Evolutionary conservation across 2,113 vertebrate genomes (phyloP).

Genomic region (Himantopus leucocephalus): DNA sequence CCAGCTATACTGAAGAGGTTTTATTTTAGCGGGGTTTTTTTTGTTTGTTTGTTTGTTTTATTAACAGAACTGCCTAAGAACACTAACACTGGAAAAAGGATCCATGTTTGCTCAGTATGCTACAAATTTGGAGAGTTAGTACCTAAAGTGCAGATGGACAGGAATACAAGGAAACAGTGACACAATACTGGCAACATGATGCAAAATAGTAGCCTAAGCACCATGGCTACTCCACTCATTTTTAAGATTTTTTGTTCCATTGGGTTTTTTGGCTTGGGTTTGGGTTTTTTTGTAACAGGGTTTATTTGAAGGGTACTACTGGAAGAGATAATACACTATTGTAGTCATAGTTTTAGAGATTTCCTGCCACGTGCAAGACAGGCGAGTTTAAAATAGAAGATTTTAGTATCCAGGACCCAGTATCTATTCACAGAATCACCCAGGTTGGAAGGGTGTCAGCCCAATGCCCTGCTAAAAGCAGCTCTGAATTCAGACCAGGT

Average conservation of each 20-base stretch:
- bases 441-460: background rate
- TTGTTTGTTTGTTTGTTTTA: background rate
- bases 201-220: background rate
- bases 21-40: background rate
- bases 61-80: background rate
- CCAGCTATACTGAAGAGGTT: background rate
- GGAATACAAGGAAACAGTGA: background rate
- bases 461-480: background rate
- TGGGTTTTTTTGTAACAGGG: background rate
- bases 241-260: background rate
- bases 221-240: background rate
- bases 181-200: background rate
- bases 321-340: background rate
- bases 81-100: background rate
- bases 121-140: background rate
- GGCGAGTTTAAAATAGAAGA: background rate
- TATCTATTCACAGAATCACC: background rate
- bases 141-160: background rate
- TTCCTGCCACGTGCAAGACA: background rate
- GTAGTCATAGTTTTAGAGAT: background rate
- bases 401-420: background rate
- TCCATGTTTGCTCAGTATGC: background rate
- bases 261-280: background rate
- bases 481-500: background rate
- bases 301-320: background rate